Base-by-base conservation (phyloP, 2,113 vertebrate species). In the Oryctolagus cuniculus region DNA sequence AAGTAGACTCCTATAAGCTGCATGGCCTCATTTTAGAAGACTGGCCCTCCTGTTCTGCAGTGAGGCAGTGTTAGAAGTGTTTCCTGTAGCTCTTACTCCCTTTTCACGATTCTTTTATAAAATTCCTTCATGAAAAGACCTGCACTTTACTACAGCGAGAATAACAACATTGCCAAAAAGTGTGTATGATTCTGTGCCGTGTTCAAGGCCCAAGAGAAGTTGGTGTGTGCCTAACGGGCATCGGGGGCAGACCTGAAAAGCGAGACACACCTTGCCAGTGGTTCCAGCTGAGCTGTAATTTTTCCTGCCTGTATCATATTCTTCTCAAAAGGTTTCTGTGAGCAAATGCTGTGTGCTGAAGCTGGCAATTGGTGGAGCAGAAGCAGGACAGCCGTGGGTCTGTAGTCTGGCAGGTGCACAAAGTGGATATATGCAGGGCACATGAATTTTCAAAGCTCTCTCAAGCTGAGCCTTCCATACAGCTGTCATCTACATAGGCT, bases 181-280 rank as follows among this genome's bases (percentile, higher is more conserved):
- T 66, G 3, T 11, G 0, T 1, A 1, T 63, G n/a, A 6, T 10
- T 66, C 25, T 66, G 29, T 66, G 64, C 38, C 8, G 0, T 29
- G 27, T 53, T 5, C 0, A 4, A 78, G 49, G n/a, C 22, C 7
- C 16, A 44, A 2, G n/a, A 66, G 16, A 11, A 38, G n/a, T 21
- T 58, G 21, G 1, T 27, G 19, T 27, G 51, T 38, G 24, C 10
- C 36, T 87, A 21, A 1, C 15, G 55, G 29, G 38, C 51, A 70
- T 31, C 13, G 70, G 61, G 5, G 11, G 66, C 58, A 90, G 19
- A 49, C 17, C 38, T 86, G 53, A 67, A 61, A 72, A 82, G 34
- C 44, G 6, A 10, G 17, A 36, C 61, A 13, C 5, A 16, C 29
- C 38, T 67, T 11, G 12, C 2, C 17, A 16, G 64, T 29, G 24